Evolutionary conservation across 1,140 invertebrate genomes (phyloP), one percentile per base, ranked within the genome.

Genomic region (Linepithema humile): DNA sequence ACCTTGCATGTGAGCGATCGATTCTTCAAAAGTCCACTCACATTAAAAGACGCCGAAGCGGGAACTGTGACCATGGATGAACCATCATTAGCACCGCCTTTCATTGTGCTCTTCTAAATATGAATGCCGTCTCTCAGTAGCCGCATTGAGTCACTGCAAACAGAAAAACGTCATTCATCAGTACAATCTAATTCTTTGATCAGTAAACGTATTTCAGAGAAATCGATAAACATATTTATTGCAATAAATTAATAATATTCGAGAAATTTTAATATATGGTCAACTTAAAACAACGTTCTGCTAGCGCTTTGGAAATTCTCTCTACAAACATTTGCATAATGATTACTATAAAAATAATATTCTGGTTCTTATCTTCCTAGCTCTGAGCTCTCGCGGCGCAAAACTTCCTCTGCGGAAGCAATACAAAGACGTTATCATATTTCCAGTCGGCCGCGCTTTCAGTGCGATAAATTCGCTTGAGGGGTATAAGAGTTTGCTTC

Each of bases 41-140:
- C 91, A 74, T 91, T 93, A 77, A 91, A 84, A 55, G 91, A 92
- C 55, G 90, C 87, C 65, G 88, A 90, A 88, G 92, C 93, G 89
- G 94, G 94, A 90, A 95, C 93, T 92, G 94, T 95, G 90, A 94
- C 93, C 91, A 93, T 91, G 86, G 87, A 84, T 85, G 91, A 87
- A 82, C 75, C 89, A 73, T 88, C 85, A 91, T 88, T 92, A 90
- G 91, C 93, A 92, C 94, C 95, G 94, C 95, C 95, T 91, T 94
- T 91, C 91, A 92, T 93, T 80, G 72, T 88, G 83, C 59, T 62
- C 77, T 57, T 80, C 70, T 84, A 84, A 64, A 69, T 70, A 26
- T 6, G 53, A 43, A 55, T 57, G 55, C 57, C 80, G 73, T 32
- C 38, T 32, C 38, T 53, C 70, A 50, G 20, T 53, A 23, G 32